phyloP scores from a whole-genome alignment of 64 coral and sea anemone species.

The Pocillopora verrucosa region DNA sequence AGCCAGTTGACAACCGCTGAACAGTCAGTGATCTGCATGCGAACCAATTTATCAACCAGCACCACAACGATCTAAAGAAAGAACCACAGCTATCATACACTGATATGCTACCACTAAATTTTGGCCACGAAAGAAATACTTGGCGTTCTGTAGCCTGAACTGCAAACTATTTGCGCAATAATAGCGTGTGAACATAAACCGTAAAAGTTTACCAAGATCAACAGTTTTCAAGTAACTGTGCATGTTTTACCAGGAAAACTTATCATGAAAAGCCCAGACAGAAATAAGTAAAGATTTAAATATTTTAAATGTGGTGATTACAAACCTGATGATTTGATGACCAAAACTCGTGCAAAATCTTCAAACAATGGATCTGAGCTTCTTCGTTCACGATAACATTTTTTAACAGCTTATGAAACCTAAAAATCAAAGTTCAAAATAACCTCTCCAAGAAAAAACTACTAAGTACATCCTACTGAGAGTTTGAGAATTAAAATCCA shows the following conservation, averaged over 20 bases:
- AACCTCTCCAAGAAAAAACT: not conserved
- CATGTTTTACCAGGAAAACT: too few species aligned
- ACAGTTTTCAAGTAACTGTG: too few species aligned
- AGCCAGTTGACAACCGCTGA: conserved; percentile 95
- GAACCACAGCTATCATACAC: not conserved
- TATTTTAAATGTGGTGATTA: not conserved
- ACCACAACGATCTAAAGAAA: conserved; percentile 73
- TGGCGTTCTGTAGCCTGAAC: too few species aligned
- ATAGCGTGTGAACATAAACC: too few species aligned
- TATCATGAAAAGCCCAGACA: too few species aligned
- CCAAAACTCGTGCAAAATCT: conserved; percentile 91
- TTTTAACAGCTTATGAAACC: conserved; percentile 81
- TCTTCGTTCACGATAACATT: conserved; percentile 72
- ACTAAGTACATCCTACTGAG: too few species aligned
- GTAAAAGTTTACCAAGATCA: too few species aligned
- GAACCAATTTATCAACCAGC: conserved; percentile 73
- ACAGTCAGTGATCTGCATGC: conserved; percentile 80
- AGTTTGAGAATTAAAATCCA: too few species aligned
- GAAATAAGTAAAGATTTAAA: not conserved
- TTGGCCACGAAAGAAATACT: too few species aligned
- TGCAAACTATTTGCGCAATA: too few species aligned
- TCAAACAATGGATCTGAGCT: conserved; percentile 77
- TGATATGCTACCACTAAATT: too few species aligned
- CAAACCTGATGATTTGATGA: conserved; percentile 73
- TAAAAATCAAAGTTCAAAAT: not conserved